Base-by-base conservation (phyloP, 2,888 invertebrate species). In the Cataglyphis cursor region DNA sequence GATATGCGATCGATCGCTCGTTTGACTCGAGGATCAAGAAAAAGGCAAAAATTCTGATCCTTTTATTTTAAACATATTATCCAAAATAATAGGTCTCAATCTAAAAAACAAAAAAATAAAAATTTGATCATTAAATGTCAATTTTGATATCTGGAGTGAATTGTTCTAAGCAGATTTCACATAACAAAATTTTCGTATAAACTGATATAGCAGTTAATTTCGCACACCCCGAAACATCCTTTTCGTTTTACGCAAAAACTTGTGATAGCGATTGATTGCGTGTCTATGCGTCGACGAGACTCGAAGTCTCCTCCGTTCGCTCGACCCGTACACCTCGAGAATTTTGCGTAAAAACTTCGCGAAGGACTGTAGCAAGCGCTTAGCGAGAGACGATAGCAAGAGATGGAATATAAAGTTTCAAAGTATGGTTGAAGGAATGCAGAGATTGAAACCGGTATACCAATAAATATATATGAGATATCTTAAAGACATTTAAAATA, bases 241-340 rank as follows among this genome's bases (percentile, higher is more conserved):
- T 28, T 12, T 57, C 15, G 3, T 31, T 31, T 9, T 24, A 8
- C 12, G 31, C 31, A 51, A 48, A 72, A 31, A 62, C 35, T 10
- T 24, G 18, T 12, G 35, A 66, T 21, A 15, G 15, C 57, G 66
- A 41, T 76, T 48, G 57, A 57, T 76, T 38, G 54, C 41, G 80
- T 48, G 44, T 65, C 54, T 44, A 38, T 61, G 48, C 51, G 31
- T 74, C 74, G 62, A 76, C 28, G 21, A 66, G 51, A 31, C 76
- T 82, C 78, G 87, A 85, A 87, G 64, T 72, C 72, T 83, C 87
- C 87, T 88, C 82, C 85, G 84, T 87, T 87, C 89, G 89, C 91
- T 91, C 87, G 92, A 90, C 90, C 86, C 90, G 64, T 85, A 72
- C 83, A 90, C 84, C 81, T 90, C 83, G 62, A 80, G 64, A 24